Evolutionary conservation across 1,140 invertebrate species (phyloP).

Genomic region (Dendrolimus kikuchii): DNA sequence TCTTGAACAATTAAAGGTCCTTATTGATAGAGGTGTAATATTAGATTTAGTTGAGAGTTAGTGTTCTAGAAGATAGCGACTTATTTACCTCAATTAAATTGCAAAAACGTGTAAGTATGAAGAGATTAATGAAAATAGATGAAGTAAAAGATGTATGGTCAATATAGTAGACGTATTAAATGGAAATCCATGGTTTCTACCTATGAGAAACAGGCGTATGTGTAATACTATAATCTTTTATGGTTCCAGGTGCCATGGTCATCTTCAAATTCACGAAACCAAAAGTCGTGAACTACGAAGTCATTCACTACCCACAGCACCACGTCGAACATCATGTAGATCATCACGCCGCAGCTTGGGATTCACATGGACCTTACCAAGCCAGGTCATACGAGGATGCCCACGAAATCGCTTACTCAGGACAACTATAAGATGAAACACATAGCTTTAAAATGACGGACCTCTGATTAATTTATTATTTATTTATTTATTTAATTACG

Average conservation of each 20-base stretch:
- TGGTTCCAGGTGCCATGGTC: constrained; percentile 78
- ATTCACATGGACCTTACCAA: constrained; percentile 75
- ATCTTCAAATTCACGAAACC: constrained; percentile 90
- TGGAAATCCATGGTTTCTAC: too few species aligned
- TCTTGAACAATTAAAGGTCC: too few species aligned
- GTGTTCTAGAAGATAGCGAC: too few species aligned
- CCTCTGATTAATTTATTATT: constrained; percentile 63
- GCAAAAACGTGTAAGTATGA: too few species aligned
- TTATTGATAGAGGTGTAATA: too few species aligned
- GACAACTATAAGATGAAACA: constrained; percentile 62
- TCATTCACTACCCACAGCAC: constrained; percentile 87
- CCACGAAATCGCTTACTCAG: constrained; percentile 79
- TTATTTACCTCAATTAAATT: too few species aligned
- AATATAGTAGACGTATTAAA: too few species aligned
- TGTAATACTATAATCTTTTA: constrained; percentile 5
- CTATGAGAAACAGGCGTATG: background rate
- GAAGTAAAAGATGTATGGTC: too few species aligned
- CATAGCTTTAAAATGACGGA: constrained; percentile 45
- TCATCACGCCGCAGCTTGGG: constrained; percentile 69
- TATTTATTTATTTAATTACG: constrained; percentile 60
- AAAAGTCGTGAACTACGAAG: constrained; percentile 87
- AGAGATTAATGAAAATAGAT: too few species aligned
- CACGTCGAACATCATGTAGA: constrained; percentile 78
- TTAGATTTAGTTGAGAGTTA: too few species aligned
- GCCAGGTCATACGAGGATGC: constrained; percentile 71